Evolutionary conservation across 1,140 invertebrate species (phyloP).

Genomic region (Caerostris extrusa): DNA sequence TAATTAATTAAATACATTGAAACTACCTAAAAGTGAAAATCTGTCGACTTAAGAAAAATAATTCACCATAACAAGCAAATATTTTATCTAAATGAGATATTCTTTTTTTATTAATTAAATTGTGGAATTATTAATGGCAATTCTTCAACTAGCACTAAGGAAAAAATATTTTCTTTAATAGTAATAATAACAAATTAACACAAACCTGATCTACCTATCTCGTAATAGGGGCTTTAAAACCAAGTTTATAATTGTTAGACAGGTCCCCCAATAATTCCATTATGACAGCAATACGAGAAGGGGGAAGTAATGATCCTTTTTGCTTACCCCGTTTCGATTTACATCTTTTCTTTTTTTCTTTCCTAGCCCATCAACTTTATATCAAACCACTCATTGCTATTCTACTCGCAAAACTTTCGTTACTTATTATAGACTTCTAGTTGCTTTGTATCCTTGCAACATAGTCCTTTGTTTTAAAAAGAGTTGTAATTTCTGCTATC

Average conservation of each 20-base stretch:
- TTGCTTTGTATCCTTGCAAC: slow-evolving; percentile 36
- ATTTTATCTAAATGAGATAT: too few species aligned
- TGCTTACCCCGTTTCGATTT: neutral
- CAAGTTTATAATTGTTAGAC: slow-evolving; percentile 64
- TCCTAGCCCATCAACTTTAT: slow-evolving; percentile 62
- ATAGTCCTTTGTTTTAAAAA: slow-evolving; percentile 45
- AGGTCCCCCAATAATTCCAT: slow-evolving; percentile 55
- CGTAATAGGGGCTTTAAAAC: slow-evolving; percentile 38
- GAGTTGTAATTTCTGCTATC: neutral
- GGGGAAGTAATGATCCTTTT: slow-evolving; percentile 36
- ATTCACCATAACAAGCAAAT: too few species aligned
- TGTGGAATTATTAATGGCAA: neutral
- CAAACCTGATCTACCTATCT: neutral
- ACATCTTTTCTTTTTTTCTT: neutral
- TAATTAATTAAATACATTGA: too few species aligned
- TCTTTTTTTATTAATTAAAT: neutral
- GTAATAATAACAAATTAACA: neutral
- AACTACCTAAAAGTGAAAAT: too few species aligned
- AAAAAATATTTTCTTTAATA: neutral
- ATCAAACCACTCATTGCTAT: slow-evolving; percentile 69
- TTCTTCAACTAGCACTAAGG: neutral
- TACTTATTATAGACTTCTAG: slow-evolving; percentile 41
- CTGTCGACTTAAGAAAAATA: too few species aligned
- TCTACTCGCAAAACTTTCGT: neutral
- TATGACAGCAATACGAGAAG: slow-evolving; percentile 29